A percentile compares a stretch with the other conserved stretches of the same genome.
Evolutionary conservation across 2,888 invertebrate species (phyloP).

Genomic region (Monoplex corrugatus): DNA sequence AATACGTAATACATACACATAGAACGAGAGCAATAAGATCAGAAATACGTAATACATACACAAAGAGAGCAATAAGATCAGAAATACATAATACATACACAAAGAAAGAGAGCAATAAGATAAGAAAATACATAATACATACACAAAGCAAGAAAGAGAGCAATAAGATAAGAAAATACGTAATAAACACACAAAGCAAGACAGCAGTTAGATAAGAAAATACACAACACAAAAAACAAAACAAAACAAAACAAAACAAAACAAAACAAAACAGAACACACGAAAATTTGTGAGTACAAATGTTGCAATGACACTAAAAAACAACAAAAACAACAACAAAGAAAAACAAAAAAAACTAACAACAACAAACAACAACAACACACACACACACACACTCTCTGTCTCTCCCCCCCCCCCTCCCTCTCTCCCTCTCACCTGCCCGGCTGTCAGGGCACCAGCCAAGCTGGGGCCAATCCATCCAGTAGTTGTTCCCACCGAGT

Average conservation of each 20-base stretch:
- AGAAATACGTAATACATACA: no score
- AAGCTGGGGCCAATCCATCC: conserved; percentile 57
- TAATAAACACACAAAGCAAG: no score
- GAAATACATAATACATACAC: no score
- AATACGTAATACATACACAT: no score
- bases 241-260: neutral
- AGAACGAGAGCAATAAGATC: no score
- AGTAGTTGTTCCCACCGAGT: conserved; percentile 56
- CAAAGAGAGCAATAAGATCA: no score
- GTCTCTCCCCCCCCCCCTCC: neutral
- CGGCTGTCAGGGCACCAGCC: conserved; percentile 46
- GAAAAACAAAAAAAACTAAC: no score
- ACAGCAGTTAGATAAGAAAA: no score
- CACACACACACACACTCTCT: no score
- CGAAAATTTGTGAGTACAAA: neutral
- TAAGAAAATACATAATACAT: neutral
- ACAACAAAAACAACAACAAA: no score
- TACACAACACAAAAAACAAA: neutral
- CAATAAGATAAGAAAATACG: neutral
- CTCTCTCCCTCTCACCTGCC: neutral
- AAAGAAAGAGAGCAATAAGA: no score
- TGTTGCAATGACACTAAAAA: neutral
- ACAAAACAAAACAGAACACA: neutral
- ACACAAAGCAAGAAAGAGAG: neutral
- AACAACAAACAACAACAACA: no score